Base-by-base conservation (phyloP, 2,888 invertebrate genomes). In the Parasteatoda lunata region DNA sequence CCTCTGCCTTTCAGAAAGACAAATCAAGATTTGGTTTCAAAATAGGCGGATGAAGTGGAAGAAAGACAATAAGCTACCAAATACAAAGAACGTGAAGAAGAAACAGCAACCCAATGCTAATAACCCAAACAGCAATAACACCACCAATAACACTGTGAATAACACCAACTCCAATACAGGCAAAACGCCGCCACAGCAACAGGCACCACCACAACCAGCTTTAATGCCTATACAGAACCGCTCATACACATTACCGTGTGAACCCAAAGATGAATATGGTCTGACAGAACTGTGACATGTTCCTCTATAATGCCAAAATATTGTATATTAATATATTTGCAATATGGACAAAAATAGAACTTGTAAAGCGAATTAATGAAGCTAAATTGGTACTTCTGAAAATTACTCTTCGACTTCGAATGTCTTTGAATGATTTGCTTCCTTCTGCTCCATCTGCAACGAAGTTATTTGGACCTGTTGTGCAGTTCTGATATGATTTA, bases 21-120 rank as follows among this genome's bases (percentile, higher is more conserved):
- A 97, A 93, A 97, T 96, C 91, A 96, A 96, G 93, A 96, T 96
- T 92, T 96, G 96, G 96, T 96, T 97, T 92, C 96, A 96, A 92
- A 89, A 91, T 92, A 69, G 90, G 68, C 77, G 96, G 89, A 96
- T 96, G 96, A 96, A 96, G 92, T 96, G 95, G 95, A 96, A 96
- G 93, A 96, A 96, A 93, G 96, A 94, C 94, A 96, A 96, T 93
- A 96, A 96, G 93, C 93, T 96, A 91, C 96, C 96, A 77, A 96
- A 96, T 93, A 96, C 96, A 88, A 95, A 95, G 91, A 95, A 95
- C 92, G 95, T 95, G 49, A 93, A 95, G 89, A 94, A 95, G 94
- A 96, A 95, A 94, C 66, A 81, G n/a, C 75, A 45, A 8, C 59
- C 92, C 94, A 94, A 89, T 94, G 97, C 95, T 83, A 95, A 95